These are phyloP conservation scores for Mandrillus leucophaeus DNA, from an alignment of 2,113 vertebrate genomes.

Conservation along the genomic window DNA sequence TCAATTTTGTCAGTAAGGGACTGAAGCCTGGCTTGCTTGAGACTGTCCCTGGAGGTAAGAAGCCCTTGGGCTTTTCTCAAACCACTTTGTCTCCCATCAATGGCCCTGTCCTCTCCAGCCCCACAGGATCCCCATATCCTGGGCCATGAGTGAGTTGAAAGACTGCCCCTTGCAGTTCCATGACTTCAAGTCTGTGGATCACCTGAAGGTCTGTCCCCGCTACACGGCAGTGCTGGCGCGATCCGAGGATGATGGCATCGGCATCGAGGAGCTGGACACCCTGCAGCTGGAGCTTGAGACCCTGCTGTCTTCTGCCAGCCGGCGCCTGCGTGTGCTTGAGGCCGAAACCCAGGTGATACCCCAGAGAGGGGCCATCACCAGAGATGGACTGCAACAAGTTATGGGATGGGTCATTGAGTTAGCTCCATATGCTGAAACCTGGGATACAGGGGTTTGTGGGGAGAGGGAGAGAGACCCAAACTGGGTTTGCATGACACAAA, in stretches of 20 bases:
- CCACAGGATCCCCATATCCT: not conserved
- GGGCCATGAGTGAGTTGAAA: constrained; percentile 96
- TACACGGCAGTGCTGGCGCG: constrained; percentile 97
- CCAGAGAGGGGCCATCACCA: not conserved
- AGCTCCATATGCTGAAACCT: not conserved
- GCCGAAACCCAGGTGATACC: constrained; percentile 95
- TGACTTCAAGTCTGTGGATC: constrained; percentile 98
- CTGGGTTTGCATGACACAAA: not conserved
- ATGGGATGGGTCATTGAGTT: not conserved
- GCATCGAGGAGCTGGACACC: constrained; percentile 98
- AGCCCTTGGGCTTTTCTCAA: not conserved
- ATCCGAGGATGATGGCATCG: constrained; percentile 97
- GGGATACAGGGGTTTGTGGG: not conserved
- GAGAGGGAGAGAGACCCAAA: not conserved
- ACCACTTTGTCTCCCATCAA: not conserved
- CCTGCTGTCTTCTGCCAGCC: constrained; percentile 94
- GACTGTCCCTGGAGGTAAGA: not conserved
- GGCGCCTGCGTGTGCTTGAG: constrained; percentile 94
- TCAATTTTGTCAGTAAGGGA: not conserved
- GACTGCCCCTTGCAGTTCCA: constrained; percentile 99
- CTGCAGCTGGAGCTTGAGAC: constrained; percentile 98
- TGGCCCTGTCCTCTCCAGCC: not conserved
- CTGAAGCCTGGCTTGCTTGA: not conserved
- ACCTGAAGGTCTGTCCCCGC: constrained; percentile 95
- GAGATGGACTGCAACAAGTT: not conserved